Percentiles rank a stretch among this genome's conserved stretches.
Evolutionary conservation across 2,113 vertebrate genomes (phyloP).

Genomic region (Cheilinus undulatus): DNA sequence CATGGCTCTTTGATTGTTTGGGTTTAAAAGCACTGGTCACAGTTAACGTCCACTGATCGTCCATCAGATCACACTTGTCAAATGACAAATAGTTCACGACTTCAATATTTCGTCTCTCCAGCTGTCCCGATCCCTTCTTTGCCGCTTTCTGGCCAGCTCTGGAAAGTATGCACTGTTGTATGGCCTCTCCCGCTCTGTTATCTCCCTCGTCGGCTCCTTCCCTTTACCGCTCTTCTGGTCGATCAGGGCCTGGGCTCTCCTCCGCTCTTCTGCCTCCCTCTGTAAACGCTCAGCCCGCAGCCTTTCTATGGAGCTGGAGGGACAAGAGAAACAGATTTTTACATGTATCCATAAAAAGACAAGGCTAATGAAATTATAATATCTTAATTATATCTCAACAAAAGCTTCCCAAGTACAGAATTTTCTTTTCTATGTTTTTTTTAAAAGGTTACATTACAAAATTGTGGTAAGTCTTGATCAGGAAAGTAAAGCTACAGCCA

Average conservation of each 20-base stretch:
- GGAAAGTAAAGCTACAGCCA: not conserved
- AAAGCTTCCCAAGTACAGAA: too few species aligned
- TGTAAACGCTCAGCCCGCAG: conserved; percentile 86
- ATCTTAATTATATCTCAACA: not conserved
- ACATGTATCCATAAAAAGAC: too few species aligned
- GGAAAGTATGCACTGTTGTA: conserved; percentile 92
- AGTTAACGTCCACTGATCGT: not conserved
- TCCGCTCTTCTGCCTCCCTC: conserved; percentile 85
- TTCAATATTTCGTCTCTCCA: conserved; percentile 81
- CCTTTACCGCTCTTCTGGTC: conserved; percentile 71
- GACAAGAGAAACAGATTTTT: not conserved
- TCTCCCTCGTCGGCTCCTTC: conserved; percentile 49
- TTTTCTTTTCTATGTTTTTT: too few species aligned
- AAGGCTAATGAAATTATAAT: too few species aligned
- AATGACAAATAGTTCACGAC: conserved; percentile 54
- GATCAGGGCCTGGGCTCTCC: conserved; percentile 82
- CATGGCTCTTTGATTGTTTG: not conserved
- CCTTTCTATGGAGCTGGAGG: conserved; percentile 79
- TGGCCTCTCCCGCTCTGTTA: conserved; percentile 82
- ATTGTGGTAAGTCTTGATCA: not conserved
- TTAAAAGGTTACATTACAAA: not conserved
- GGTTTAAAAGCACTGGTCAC: not conserved
- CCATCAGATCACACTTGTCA: not conserved
- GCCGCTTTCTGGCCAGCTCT: conserved; percentile 85
- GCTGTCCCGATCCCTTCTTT: conserved; percentile 76